Evolutionary conservation across 2,888 invertebrate species (phyloP), one percentile per base, ranked within the genome.

Genomic region (Chouioia cunea): DNA sequence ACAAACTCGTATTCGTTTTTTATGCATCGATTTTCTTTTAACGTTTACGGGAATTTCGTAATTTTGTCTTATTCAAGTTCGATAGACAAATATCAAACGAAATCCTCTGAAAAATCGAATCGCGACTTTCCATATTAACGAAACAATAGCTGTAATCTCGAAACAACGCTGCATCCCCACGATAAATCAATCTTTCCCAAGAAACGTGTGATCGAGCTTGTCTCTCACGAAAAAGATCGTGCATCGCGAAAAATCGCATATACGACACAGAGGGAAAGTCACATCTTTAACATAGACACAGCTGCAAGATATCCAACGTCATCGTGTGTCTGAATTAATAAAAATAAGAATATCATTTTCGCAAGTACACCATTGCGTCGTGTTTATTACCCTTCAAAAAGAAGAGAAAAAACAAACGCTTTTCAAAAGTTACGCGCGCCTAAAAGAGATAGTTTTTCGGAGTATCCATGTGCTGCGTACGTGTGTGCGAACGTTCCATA

Each of bases 281-380:
- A n/a, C 16, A 16, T 20, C 50, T 60, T 18, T 4, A 27, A 6
- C 27, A 27, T 27, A 6, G 18, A 23, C 12, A 15, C 23, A 47
- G 0, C 47, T 6, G 27, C n/a, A n/a, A n/a, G n/a, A n/a, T n/a
- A n/a, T n/a, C n/a, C n/a, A n/a, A n/a, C n/a, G n/a, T n/a, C n/a
- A n/a, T 50, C 6, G 67, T 15, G 60, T 53, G 59, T 65, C 46
- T 66, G 60, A 66, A n/a, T n/a, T n/a, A n/a, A n/a, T n/a, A n/a
- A n/a, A n/a, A n/a, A n/a, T n/a, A n/a, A 27, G 27, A 6, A 62
- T 66, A 71, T 54, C 60, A 69, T 73, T 73, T 66, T 70, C 58
- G 73, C 79, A 81, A 82, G 82, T 82, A 81, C 82, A 82, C 82
- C 27, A 27, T 27, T 27, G 6, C 27, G 4, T 27, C 44, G 44